Base-by-base conservation (phyloP, 2,113 vertebrate genomes). In the Bothrops jararaca region DNA sequence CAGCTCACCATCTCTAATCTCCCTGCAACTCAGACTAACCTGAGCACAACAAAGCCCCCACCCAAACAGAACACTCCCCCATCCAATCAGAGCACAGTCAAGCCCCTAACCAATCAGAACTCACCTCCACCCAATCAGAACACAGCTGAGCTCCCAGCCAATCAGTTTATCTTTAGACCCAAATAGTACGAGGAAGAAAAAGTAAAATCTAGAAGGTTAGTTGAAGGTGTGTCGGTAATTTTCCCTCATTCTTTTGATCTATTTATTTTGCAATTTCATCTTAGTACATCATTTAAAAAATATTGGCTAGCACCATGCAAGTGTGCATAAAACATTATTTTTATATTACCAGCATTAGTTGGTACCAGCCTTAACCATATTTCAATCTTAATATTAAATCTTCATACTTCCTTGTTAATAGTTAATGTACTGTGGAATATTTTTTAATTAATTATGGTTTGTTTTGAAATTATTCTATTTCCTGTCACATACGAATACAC, bases 391-490 rank as follows among this genome's bases (percentile, higher is more conserved):
- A 11, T 7, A 26, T 69, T 54, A 54, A 86, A 86, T 53, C 34
- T 53, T 85, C 58, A 87, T 15, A 87, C 53, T 74, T 87, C 22
- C 57, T 48, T 23, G 29, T 54, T 50, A 91, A 57, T 42, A 48
- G 34, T 56, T 53, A 50, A 18, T 58, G 80, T n/a, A 42, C 22
- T 86, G 50, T 60, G 52, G 89, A 53, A 58, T 86, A 10, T 6
- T 29, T 93, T 52, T 18, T 23, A 29, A 89, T 89, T 89, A 91
- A 91, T 92, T 74, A 7, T 64, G 18, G 87, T 34, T 85, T 88
- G 39, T 56, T 87, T 53, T 90, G 50, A 69, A 85, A 20, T 53
- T 45, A 48, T 57, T 91, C 26, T 34, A 24, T 90, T 90, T 87
- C 91, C 52, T 85, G 85, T 45, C 22, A 45, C 23, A 45, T 57